Percentiles rank a stretch among this genome's conserved stretches.
Evolutionary conservation across 92 coral and sea anemone species (phyloP).

Genomic region (Ricordea florida): DNA sequence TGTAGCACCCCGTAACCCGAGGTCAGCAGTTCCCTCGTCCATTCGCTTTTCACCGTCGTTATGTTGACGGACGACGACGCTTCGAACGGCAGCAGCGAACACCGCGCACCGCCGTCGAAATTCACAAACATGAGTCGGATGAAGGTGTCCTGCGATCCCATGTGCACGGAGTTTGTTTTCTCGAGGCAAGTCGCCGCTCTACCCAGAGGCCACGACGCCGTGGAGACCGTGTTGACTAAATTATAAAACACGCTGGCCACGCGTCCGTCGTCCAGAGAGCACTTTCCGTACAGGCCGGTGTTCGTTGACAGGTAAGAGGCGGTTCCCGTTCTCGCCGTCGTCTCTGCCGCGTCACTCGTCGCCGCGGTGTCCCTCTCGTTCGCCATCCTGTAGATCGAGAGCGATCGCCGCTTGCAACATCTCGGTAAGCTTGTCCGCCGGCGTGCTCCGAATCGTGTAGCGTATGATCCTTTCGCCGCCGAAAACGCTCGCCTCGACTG

Average conservation of each 20-base stretch:
- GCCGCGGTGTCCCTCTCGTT: background rate
- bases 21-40: background rate
- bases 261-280: background rate
- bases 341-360: too few relatives aligned
- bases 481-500: too few relatives aligned
- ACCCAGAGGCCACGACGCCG: constrained; percentile 11
- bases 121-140: constrained; percentile 3
- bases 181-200: background rate
- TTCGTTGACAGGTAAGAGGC: background rate
- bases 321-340: background rate
- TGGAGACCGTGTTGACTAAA: constrained; percentile 1
- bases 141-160: background rate
- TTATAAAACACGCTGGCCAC: background rate
- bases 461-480: too few relatives aligned
- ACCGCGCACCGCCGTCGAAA: background rate
- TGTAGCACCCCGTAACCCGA: constrained; percentile 6
- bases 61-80: constrained; percentile 7
- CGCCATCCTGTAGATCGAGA: background rate
- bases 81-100: background rate
- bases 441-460: too few relatives aligned
- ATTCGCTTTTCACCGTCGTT: background rate
- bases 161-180: constrained; percentile 3
- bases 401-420: background rate
- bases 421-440: background rate
- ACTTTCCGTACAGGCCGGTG: background rate